Percentiles rank a stretch among this genome's conserved stretches.
phyloP scores from a whole-genome alignment of 2,797 vertebrate genomes.

The Oreonectes daqikongensis region DNA sequence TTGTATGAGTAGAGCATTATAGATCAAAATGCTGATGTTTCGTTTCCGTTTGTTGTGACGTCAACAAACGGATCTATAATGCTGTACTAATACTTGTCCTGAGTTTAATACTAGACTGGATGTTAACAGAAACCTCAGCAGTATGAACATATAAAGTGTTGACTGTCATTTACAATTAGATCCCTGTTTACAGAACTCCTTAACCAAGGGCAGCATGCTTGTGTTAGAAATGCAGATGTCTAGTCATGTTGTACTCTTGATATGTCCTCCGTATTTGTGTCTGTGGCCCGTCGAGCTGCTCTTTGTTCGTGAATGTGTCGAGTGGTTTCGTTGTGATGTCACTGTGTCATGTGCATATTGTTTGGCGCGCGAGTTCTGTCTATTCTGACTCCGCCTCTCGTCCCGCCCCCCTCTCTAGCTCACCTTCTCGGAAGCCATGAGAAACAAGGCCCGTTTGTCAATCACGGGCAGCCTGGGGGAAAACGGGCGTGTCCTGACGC shows the following conservation, averaged over 20 bases:
- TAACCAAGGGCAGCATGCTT: conserved; percentile 62
- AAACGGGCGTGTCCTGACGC: conserved; percentile 92
- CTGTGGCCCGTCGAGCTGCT: conserved; percentile 54
- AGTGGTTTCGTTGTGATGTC: conserved; percentile 40
- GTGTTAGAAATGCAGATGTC: conserved; percentile 94
- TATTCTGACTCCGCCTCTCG: conserved; percentile 56
- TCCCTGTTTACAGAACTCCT: background rate
- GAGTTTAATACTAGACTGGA: background rate
- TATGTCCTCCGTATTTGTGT: conserved; percentile 76
- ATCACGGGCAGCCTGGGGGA: conserved; percentile 97
- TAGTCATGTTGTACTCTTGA: conserved; percentile 72
- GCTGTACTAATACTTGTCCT: conserved; percentile 15
- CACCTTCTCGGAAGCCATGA: conserved; percentile 98
- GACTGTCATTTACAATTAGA: background rate
- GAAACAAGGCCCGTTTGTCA: conserved; percentile 98
- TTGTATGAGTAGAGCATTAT: conserved; percentile 36
- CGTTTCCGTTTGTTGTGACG: conserved; percentile 30
- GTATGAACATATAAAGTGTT: conserved; percentile 38
- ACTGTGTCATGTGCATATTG: conserved; percentile 55
- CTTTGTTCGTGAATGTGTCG: conserved; percentile 55
- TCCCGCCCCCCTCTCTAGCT: conserved; percentile 79
- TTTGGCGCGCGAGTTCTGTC: conserved; percentile 49
- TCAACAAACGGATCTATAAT: conserved; percentile 48
- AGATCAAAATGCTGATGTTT: conserved; percentile 34
- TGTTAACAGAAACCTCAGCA: conserved; percentile 1